Percentiles rank a stretch among this genome's conserved stretches.
Evolutionary conservation across 2,888 invertebrate genomes (phyloP).

Genomic region (Panzeria rudis): DNA sequence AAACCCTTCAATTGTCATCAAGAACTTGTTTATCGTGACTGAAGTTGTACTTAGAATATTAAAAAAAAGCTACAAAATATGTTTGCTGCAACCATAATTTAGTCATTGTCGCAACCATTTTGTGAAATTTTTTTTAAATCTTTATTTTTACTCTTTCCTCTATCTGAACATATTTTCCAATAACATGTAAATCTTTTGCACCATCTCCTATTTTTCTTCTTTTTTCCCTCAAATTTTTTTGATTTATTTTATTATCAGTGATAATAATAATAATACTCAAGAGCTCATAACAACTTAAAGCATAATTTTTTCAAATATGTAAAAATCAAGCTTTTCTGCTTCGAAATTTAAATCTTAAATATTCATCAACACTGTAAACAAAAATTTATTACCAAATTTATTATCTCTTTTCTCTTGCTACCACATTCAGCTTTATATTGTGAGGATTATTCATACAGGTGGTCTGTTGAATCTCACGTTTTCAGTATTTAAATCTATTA

Average conservation of each 20-base stretch:
- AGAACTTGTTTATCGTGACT: too few relatives aligned
- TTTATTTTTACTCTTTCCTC: too few relatives aligned
- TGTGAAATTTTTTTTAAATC: too few relatives aligned
- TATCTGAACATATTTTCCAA: too few relatives aligned
- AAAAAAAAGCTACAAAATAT: too few relatives aligned
- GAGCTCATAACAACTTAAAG: background rate
- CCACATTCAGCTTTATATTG: background rate
- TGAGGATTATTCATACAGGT: slow-evolving; percentile 77
- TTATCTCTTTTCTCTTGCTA: background rate
- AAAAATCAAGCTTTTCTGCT: background rate
- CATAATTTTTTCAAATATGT: background rate
- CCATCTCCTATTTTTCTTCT: too few relatives aligned
- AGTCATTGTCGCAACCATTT: background rate
- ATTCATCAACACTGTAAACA: background rate
- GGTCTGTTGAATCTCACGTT: slow-evolving; percentile 55
- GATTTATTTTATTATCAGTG: slow-evolving; percentile 77
- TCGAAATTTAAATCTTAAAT: slow-evolving; percentile 7
- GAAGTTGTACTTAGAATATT: too few relatives aligned
- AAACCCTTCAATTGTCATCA: too few relatives aligned
- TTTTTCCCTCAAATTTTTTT: background rate
- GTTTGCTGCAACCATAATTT: too few relatives aligned
- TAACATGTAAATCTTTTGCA: too few relatives aligned
- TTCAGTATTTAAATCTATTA: slow-evolving; percentile 47
- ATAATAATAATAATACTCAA: slow-evolving; percentile 82
- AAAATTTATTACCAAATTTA: background rate